Base-by-base conservation (phyloP, 2,888 invertebrate species). In the Germaria angustata region DNA sequence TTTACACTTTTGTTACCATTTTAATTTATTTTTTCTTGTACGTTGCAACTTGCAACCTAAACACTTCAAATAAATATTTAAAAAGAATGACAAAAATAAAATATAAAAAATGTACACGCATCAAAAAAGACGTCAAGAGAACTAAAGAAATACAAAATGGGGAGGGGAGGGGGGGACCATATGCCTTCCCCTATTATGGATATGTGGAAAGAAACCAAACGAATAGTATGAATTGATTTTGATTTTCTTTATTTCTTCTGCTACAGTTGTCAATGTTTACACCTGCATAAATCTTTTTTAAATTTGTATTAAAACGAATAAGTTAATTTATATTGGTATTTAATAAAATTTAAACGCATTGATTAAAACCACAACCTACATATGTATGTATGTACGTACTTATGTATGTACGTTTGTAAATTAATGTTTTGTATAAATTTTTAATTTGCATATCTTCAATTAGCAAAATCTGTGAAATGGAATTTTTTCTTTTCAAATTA, bases 11-110 rank as follows among this genome's bases (percentile, higher is more conserved):
- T 84, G 69, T 79, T 78, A 82, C 66, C 53, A 77, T 76, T 81
- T 59, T 80, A 78, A 81, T 81, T 84, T 78, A 80, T 80, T 77
- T 80, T n/a, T 81, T 68, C 78, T 79, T 79, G 79, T 81, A 73
- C 77, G 32, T 61, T 65, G 4, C 51, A 65, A 59, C 69, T 61
- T 65, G 4, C 51, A 65, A 59, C 69, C 73, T 69, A 73, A 78
- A 75, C 78, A 81, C 73, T 78, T 81, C 53, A 46, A 66, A 61
- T 68, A 61, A 61, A 72, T 76, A 57, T 57, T 44, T 41, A 34
- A 55, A 44, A 66, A 39, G 41, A 55, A 66, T 2, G 34, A 44
- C 36, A 66, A 66, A 15, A 61, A 34, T 41, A 46, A 53, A 61
- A 39, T 46, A 61, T 1, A 20, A 11, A 41, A 59, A 66, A 32